A percentile compares a stretch with the other conserved stretches of the same genome.
phyloP scores from a whole-genome alignment of 2,797 vertebrate species.

The Limnodromus scolopaceus region DNA sequence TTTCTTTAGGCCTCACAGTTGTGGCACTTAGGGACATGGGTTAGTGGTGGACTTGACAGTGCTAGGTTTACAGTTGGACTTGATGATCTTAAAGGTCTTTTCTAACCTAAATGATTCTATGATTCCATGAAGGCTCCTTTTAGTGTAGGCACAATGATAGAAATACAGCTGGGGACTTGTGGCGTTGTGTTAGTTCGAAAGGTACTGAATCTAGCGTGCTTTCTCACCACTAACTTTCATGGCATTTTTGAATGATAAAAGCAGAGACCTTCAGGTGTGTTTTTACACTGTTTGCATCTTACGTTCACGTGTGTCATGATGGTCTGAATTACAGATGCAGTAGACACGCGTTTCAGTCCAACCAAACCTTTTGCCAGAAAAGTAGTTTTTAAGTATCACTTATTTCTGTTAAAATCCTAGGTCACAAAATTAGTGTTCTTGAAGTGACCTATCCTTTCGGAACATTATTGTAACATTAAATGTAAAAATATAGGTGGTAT shows the following conservation, averaged over 20 bases:
- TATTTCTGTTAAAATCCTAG: background rate
- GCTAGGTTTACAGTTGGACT: background rate
- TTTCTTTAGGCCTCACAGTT: background rate
- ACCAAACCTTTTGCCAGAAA: background rate
- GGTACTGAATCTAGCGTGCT: background rate
- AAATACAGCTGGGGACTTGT: accelerated
- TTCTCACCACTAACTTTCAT: background rate
- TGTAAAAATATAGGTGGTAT: background rate
- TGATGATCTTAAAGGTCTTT: background rate
- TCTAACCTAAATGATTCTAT: background rate
- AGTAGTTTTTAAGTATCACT: background rate
- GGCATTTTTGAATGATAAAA: background rate
- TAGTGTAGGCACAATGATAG: background rate
- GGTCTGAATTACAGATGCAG: background rate
- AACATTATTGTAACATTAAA: background rate
- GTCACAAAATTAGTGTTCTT: background rate
- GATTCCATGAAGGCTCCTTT: background rate
- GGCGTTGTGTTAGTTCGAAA: background rate
- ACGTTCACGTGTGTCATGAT: accelerated
- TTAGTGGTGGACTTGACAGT: background rate
- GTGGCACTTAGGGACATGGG: background rate
- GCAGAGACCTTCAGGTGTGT: background rate
- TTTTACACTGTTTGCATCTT: background rate
- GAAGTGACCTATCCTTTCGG: background rate
- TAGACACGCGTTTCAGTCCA: background rate